Evolutionary conservation across 2,113 vertebrate species (phyloP).

Genomic region (Etheostoma spectabile): DNA sequence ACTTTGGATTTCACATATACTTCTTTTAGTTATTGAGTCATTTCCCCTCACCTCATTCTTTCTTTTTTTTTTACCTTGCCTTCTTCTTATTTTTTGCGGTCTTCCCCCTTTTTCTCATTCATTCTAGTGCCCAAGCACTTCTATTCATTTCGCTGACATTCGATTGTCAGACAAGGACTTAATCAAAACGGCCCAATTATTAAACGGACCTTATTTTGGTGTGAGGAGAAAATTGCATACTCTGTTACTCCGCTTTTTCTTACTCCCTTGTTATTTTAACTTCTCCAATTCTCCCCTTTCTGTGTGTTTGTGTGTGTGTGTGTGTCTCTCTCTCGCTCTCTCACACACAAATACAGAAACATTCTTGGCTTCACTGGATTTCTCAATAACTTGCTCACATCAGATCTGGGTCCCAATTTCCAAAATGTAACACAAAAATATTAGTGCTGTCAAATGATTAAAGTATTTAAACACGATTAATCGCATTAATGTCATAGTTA

Average conservation of each 20-base stretch:
- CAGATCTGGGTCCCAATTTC: neutral
- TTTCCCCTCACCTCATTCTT: neutral
- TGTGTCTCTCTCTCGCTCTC: neutral
- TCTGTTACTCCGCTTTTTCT: conserved; percentile 3
- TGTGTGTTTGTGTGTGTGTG: neutral
- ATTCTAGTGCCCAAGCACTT: neutral
- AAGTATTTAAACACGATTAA: too few relatives aligned
- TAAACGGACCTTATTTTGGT: conserved; percentile 33
- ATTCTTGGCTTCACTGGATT: neutral
- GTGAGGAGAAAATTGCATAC: conserved; percentile 20
- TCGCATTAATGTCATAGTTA: too few relatives aligned
- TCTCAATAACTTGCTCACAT: neutral
- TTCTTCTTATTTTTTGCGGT: neutral
- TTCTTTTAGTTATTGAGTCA: neutral
- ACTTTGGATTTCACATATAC: neutral
- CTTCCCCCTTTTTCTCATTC: conserved; percentile 5
- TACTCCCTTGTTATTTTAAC: conserved; percentile 8
- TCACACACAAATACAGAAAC: neutral
- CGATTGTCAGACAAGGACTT: conserved; percentile 25
- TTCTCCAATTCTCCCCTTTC: neutral
- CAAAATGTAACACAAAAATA: neutral
- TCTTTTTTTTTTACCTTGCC: neutral
- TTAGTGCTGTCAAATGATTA: too few relatives aligned
- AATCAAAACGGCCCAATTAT: conserved; percentile 28
- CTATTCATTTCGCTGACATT: conserved; percentile 13